Percentiles rank a stretch among this genome's conserved stretches.
These are phyloP conservation scores for Gryon sp. DNA, from an alignment of 1,140 invertebrate species.

Conservation along the genomic window DNA sequence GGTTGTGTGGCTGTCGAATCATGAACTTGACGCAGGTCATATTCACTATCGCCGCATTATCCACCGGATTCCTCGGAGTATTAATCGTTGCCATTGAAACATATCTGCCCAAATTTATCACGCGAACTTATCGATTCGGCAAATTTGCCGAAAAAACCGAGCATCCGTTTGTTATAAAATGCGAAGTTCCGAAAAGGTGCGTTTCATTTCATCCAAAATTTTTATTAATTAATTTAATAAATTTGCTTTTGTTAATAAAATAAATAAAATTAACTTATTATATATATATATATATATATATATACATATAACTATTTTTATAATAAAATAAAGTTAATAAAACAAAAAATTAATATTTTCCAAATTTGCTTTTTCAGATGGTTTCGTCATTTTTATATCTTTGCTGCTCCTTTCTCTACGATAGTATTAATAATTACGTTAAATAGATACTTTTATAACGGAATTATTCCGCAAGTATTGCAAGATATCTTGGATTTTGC, in stretches of 20 bases:
- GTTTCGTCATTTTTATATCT: constrained; percentile 87
- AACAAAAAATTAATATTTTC: no score
- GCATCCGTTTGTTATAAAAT: constrained; percentile 76
- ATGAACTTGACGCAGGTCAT: constrained; percentile 81
- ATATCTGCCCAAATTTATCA: constrained; percentile 82
- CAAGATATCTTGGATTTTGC: constrained; percentile 78
- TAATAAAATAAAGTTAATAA: no score
- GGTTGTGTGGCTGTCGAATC: constrained; percentile 1
- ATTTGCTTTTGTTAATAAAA: no score
- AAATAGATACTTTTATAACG: constrained; percentile 77
- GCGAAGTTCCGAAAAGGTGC: constrained; percentile 86
- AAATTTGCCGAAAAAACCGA: constrained; percentile 82
- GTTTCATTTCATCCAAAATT: no score
- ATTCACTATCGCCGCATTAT: constrained; percentile 79
- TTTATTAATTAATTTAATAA: no score
- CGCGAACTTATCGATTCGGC: constrained; percentile 84
- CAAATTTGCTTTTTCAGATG: constrained; percentile 74
- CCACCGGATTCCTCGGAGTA: constrained; percentile 79
- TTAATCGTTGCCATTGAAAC: constrained; percentile 83
- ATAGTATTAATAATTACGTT: constrained; percentile 77
- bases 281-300: no score
- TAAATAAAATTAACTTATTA: no score
- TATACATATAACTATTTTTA: no score
- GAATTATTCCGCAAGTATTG: constrained; percentile 76
- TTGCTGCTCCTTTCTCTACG: constrained; percentile 81